These are phyloP conservation scores for Pseudoatta argentina DNA, from an alignment of 1,140 invertebrate species.

Conservation along the genomic window DNA sequence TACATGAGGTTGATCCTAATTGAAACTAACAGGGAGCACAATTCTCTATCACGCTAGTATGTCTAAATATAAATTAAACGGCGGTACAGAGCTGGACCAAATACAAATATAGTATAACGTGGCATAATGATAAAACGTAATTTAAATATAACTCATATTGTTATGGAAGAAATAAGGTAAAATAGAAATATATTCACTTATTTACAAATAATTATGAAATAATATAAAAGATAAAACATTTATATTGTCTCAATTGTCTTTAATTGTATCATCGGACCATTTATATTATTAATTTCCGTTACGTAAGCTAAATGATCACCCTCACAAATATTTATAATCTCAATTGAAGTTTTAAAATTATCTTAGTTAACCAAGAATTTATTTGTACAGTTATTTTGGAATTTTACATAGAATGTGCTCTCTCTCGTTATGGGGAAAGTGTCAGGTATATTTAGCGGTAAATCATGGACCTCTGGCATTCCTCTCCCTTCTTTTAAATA, in stretches of 20 bases:
- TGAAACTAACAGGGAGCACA: conserved; percentile 38
- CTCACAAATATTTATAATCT: background rate
- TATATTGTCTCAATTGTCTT: conserved; percentile 2
- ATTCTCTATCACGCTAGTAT: conserved; percentile 29
- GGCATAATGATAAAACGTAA: conserved; percentile 31
- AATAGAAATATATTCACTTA: background rate
- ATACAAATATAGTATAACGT: conserved; percentile 14
- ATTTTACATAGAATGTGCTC: conserved; percentile 28
- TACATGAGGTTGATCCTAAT: background rate
- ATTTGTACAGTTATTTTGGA: conserved; percentile 8
- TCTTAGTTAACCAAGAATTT: background rate
- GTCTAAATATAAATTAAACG: conserved; percentile 55
- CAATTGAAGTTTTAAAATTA: conserved; percentile 11
- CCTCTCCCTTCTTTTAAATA: conserved; percentile 45
- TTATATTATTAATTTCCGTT: background rate
- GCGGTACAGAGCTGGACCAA: conserved; percentile 15
- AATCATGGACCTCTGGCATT: conserved; percentile 52
- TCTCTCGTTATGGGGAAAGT: background rate
- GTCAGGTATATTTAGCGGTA: conserved; percentile 39
- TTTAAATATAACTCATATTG: conserved; percentile 35
- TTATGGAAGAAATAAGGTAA: background rate
- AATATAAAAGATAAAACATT: background rate
- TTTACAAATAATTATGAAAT: background rate
- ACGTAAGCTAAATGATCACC: background rate
- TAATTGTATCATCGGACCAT: background rate